Evolutionary conservation across 2,797 vertebrate genomes (phyloP).

Genomic region (Acropternis orthonyx): DNA sequence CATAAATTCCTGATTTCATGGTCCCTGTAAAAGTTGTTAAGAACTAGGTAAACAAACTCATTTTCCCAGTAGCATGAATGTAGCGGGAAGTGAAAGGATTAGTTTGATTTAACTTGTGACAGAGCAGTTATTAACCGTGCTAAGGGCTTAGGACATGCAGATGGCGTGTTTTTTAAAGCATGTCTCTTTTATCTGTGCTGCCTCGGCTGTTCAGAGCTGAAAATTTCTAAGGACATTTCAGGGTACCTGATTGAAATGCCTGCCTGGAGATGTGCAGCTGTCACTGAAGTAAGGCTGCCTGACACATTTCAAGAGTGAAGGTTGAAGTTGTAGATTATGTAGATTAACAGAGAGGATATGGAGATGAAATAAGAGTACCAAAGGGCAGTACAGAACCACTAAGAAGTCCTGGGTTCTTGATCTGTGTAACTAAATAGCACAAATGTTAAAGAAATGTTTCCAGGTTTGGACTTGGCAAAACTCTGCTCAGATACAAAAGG

Average conservation of each 20-base stretch:
- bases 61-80: slow-evolving; percentile 16
- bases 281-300: neutral
- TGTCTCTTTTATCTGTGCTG: neutral
- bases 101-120: slow-evolving; percentile 37
- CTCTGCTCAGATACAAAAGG: neutral
- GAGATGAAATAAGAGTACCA: neutral
- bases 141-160: neutral
- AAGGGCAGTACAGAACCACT: neutral
- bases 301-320: neutral
- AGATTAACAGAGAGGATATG: neutral
- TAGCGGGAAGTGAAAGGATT: slow-evolving; percentile 21
- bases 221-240: neutral
- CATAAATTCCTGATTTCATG: slow-evolving; percentile 39
- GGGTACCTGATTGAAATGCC: neutral
- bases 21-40: slow-evolving; percentile 21
- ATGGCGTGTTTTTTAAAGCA: neutral
- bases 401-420: neutral
- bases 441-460: neutral
- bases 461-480: neutral
- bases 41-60: slow-evolving; percentile 34
- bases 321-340: neutral
- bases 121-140: neutral
- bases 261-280: neutral
- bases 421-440: neutral
- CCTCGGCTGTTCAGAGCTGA: neutral